phyloP scores from a whole-genome alignment of 2,888 invertebrate genomes.

The Lymantria dispar region DNA sequence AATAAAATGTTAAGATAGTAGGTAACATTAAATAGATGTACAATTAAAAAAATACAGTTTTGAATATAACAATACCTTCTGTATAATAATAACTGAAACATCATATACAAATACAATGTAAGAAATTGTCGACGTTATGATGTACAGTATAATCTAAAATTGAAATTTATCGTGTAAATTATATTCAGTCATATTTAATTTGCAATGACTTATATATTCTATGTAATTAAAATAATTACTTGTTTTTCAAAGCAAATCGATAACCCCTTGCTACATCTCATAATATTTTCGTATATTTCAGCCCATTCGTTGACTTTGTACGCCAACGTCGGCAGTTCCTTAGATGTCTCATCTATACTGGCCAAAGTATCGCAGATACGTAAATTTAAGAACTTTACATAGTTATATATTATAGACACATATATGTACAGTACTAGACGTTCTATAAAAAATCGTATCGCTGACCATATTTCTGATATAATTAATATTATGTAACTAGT shows the following conservation, averaged over 20 bases:
- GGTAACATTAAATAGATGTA: no score
- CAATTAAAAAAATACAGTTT: no score
- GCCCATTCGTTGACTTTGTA: conserved; percentile 1
- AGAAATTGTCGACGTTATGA: not conserved
- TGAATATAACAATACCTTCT: not conserved
- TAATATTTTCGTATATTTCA: no score
- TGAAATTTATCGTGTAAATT: not conserved
- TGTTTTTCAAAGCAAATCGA: conserved; percentile 1
- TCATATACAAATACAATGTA: conserved; percentile 1
- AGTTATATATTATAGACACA: not conserved
- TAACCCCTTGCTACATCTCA: conserved; percentile 6
- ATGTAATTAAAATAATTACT: conserved; percentile 4
- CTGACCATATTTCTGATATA: not conserved
- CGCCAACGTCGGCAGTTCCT: not conserved
- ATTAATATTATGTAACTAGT: not conserved
- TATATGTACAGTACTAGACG: not conserved
- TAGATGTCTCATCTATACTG: not conserved
- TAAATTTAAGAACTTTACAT: not conserved
- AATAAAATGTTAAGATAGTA: no score
- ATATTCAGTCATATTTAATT: not conserved
- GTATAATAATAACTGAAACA: not conserved
- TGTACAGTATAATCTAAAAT: conserved; percentile 8
- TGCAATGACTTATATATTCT: no score
- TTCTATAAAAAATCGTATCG: conserved; percentile 2
- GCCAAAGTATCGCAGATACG: not conserved